A percentile compares a stretch with the other conserved stretches of the same genome.
These are phyloP conservation scores for Lithosia quadra DNA, from an alignment of 2,888 invertebrate species.

Conservation along the genomic window DNA sequence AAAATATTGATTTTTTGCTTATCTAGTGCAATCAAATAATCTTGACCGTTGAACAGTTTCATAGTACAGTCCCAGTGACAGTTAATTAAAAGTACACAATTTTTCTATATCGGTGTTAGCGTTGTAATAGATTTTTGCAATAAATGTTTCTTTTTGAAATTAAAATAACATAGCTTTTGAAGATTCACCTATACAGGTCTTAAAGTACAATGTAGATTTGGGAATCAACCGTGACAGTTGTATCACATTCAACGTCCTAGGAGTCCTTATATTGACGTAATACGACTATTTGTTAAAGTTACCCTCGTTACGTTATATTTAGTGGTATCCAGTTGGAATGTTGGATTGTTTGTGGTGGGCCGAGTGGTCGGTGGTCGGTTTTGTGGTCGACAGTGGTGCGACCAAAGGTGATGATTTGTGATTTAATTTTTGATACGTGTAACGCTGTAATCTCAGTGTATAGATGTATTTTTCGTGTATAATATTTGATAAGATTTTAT, in stretches of 20 bases:
- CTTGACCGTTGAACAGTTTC: conserved; percentile 55
- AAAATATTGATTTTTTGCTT: conserved; percentile 30
- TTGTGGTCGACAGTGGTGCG: conserved; percentile 47
- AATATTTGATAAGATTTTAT: conserved; percentile 70
- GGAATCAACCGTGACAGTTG: conserved; percentile 72
- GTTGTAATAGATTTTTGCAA: conserved; percentile 70
- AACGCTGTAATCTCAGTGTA: conserved; percentile 79
- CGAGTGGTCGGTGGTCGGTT: conserved; percentile 57
- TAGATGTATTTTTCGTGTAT: conserved; percentile 72
- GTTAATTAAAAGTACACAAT: conserved; percentile 59
- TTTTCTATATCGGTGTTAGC: conserved; percentile 75
- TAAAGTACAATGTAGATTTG: conserved; percentile 80
- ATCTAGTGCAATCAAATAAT: conserved; percentile 61
- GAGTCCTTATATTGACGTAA: conserved; percentile 55
- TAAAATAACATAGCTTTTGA: conserved; percentile 43
- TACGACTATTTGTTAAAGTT: conserved; percentile 72
- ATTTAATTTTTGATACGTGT: conserved; percentile 78
- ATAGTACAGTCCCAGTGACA: conserved; percentile 46
- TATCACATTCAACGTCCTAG: conserved; percentile 54
- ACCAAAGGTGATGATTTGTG: conserved; percentile 73
- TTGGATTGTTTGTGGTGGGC: conserved; percentile 61
- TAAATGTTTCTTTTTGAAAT: conserved; percentile 54
- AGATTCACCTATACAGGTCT: conserved; percentile 64
- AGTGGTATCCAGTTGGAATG: conserved; percentile 65
- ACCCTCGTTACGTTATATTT: conserved; percentile 79